A percentile compares a stretch with the other conserved stretches of the same genome.
Evolutionary conservation across 2,113 vertebrate genomes (phyloP).

Genomic region (Ailurus styani): DNA sequence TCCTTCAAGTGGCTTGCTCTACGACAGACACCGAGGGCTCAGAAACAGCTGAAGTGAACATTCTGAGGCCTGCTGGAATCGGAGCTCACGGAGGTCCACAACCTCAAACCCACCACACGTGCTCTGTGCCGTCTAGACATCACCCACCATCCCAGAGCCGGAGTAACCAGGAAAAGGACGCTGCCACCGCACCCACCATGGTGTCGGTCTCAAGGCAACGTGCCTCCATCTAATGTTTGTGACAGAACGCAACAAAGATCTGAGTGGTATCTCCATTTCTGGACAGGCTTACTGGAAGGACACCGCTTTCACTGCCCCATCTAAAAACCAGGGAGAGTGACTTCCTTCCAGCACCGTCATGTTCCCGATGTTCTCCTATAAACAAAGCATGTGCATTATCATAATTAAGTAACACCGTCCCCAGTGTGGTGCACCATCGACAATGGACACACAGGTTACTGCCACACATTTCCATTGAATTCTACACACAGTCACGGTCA

Average conservation of each 20-base stretch:
- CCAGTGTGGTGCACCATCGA: neutral
- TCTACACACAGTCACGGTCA: neutral
- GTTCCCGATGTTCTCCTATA: neutral
- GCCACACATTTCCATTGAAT: neutral
- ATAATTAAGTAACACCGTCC: neutral
- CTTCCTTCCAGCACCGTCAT: neutral
- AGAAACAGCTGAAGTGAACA: neutral
- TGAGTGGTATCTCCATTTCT: neutral
- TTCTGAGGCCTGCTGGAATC: neutral
- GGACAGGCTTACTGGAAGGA: neutral
- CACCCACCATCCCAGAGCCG: neutral
- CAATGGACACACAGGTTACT: neutral
- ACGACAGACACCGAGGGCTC: neutral
- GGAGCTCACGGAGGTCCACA: neutral
- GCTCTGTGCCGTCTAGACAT: too few relatives aligned
- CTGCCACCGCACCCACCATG: fast-evolving
- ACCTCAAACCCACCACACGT: neutral
- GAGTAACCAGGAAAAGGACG: neutral
- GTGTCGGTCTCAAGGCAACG: neutral
- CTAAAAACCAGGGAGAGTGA: neutral
- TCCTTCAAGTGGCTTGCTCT: neutral
- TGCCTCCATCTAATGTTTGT: neutral
- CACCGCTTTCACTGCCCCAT: neutral
- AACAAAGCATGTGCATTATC: neutral
- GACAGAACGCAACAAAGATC: neutral